phyloP scores from a whole-genome alignment of 2,113 vertebrate genomes.

The Myotis lucifugus region DNA sequence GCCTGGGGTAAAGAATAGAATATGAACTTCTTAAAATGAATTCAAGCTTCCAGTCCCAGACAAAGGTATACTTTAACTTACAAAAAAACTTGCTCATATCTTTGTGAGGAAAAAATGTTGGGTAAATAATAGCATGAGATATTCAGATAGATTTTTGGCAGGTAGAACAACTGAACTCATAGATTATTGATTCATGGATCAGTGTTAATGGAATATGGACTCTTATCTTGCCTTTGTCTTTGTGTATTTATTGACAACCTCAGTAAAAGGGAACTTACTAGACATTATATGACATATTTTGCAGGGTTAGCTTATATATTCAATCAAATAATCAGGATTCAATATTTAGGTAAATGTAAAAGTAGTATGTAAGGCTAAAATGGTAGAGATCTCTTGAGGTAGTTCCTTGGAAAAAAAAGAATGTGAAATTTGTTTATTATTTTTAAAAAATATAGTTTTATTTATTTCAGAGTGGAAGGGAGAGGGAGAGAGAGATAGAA shows the following conservation, averaged over 20 bases:
- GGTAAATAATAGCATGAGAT: neutral
- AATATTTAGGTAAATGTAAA: conserved; percentile 7
- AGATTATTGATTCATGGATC: neutral
- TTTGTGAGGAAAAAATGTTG: neutral
- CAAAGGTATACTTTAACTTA: neutral
- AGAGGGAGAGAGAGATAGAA: too few relatives aligned
- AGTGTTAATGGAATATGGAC: neutral
- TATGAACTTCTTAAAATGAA: neutral
- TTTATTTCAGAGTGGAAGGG: too few relatives aligned
- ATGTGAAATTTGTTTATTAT: neutral
- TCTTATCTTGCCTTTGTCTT: neutral
- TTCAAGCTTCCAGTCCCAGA: neutral
- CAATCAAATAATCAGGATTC: conserved; percentile 13
- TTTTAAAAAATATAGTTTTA: too few relatives aligned
- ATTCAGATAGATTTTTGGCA: neutral
- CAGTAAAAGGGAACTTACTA: neutral
- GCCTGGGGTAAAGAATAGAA: neutral
- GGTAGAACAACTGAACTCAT: neutral
- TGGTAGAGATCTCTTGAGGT: neutral
- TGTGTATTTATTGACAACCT: neutral
- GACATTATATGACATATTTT: neutral
- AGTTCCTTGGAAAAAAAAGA: neutral
- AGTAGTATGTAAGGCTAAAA: neutral
- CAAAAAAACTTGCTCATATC: neutral
- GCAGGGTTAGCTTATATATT: neutral